Evolutionary conservation across 1,140 invertebrate species (phyloP), one percentile per base, ranked within the genome.

Genomic region (Heliconius nattereri): DNA sequence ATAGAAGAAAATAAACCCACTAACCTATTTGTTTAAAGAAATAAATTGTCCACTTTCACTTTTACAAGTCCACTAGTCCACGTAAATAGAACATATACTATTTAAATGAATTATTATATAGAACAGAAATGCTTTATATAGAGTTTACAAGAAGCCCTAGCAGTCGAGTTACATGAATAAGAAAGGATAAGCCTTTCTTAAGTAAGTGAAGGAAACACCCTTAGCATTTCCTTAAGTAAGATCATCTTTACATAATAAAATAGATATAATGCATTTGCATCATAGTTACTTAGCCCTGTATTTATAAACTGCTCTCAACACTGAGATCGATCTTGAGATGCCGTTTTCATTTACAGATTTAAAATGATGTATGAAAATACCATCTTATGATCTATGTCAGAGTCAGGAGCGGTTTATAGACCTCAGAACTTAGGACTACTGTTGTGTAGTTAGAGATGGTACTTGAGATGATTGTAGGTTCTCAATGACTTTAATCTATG

Each of bases 41-140:
- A 52, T 52, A 20, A 20, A 52, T 52, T 52, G 19, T 52, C 19
- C 54, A 57, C 54, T 57, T 57, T 7, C 20, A 19, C 54, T 9
- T n/a, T 9, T 57, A 20, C 54, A 23, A n/a, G 7, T 37, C 29
- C 20, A 9, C 32, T 54, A 26, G 26, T n/a, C n/a, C n/a, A n/a
- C n/a, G n/a, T 57, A 32, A 73, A 26, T 13, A 29, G 23, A 66
- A 66, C 23, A 11, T 26, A n/a, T 1, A 66, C 23, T 23, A 2
- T 66, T 29, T 66, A 26, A 73, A 32, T 77, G 57, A 81, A 35
- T 60, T 74, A 77, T 77, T 66, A 45, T 20, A 26, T 71, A 74
- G 29, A 52, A 81, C 52, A 77, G 26, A 37, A 16, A 81, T 77
- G 75, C 75, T 81, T 77, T 81, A 73, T 77, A 81, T 72, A 80